A percentile compares a stretch with the other conserved stretches of the same genome.
These are phyloP conservation scores for Trichopoda pennipes DNA, from an alignment of 2,888 invertebrate genomes.

Conservation along the genomic window DNA sequence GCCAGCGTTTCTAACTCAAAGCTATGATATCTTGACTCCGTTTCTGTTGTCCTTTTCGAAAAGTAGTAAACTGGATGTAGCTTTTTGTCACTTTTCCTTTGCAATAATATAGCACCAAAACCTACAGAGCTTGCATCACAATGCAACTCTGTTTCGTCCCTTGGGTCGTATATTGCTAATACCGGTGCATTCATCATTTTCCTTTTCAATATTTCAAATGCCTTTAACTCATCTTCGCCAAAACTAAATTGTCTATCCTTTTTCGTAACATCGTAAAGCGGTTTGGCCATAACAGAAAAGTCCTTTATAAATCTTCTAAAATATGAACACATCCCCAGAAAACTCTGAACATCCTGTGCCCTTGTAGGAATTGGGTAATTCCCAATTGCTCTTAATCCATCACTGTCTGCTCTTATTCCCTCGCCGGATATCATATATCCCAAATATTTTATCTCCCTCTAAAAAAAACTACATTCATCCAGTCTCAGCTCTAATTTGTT, in stretches of 20 bases:
- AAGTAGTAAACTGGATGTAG: slow-evolving; percentile 75
- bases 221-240: slow-evolving; percentile 42
- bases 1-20: slow-evolving; percentile 67
- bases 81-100: slow-evolving; percentile 70
- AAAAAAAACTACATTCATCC: slow-evolving; percentile 31
- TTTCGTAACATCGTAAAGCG: slow-evolving; percentile 43
- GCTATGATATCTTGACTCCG: slow-evolving; percentile 77
- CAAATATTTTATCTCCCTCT: slow-evolving; percentile 59
- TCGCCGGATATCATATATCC: slow-evolving; percentile 64
- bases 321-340: slow-evolving; percentile 55
- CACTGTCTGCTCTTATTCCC: slow-evolving; percentile 13
- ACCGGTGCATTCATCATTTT: slow-evolving; percentile 55
- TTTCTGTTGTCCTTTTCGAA: slow-evolving; percentile 64
- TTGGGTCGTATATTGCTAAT: slow-evolving; percentile 72
- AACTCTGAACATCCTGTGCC: slow-evolving; percentile 42
- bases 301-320: slow-evolving; percentile 54
- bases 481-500: slow-evolving; percentile 34
- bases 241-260: slow-evolving; percentile 63
- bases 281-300: slow-evolving; percentile 50
- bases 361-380: slow-evolving; percentile 31
- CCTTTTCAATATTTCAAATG: slow-evolving; percentile 53
- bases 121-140: slow-evolving; percentile 74
- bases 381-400: slow-evolving; percentile 15
- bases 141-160: slow-evolving; percentile 72
- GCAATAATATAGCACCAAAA: slow-evolving; percentile 74